Conservation (phyloP, 2,113 vertebrate species). For the Arothron firmamentum region DNA sequence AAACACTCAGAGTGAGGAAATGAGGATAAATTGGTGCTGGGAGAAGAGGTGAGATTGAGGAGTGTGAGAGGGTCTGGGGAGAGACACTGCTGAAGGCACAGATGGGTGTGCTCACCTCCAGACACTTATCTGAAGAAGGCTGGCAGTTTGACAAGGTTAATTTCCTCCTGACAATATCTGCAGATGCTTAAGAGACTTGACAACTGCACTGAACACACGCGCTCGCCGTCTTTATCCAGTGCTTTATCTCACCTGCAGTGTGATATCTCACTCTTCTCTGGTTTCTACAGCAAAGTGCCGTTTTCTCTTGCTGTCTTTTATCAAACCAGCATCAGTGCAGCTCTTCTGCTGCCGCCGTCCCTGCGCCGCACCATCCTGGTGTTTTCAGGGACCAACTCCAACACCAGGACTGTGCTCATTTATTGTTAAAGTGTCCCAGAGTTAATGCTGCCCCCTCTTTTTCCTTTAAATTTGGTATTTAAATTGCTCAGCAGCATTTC, state of each 20-base stretch:
- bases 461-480: too few species aligned
- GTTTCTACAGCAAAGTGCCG: background rate
- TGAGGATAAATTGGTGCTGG: conserved; percentile 53
- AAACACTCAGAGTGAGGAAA: conserved; percentile 33
- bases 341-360: too few species aligned
- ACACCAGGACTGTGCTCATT: too few species aligned
- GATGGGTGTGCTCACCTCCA: conserved; percentile 14
- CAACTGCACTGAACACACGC: background rate
- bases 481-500: background rate
- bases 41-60: conserved; percentile 14
- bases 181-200: conserved; percentile 28
- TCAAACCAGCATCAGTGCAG: too few species aligned
- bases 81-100: conserved; percentile 9
- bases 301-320: too few species aligned
- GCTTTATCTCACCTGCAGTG: background rate
- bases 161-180: conserved; percentile 27
- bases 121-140: conserved; percentile 45
- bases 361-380: too few species aligned
- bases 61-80: too few species aligned
- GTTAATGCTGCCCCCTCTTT: too few species aligned
- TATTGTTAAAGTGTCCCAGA: too few species aligned
- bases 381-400: too few species aligned
- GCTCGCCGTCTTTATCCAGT: background rate
- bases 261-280: conserved; percentile 4
- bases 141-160: conserved; percentile 43